Conservation (phyloP, 2,797 vertebrate genomes). For the Orestias chungarensis region DNA sequence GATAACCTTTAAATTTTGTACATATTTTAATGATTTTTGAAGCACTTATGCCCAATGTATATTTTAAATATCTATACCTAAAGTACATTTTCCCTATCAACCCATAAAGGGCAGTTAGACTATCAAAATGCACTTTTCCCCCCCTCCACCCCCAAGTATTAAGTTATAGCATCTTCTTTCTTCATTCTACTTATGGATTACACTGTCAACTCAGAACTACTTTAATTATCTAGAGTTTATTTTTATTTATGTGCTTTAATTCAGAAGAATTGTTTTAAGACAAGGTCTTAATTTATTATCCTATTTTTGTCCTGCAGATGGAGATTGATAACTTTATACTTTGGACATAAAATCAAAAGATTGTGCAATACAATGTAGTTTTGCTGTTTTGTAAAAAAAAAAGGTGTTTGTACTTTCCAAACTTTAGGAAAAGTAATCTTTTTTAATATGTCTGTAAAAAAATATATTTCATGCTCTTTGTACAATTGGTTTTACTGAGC, state of each 20-base stretch:
- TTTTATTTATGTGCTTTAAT: constrained; percentile 81
- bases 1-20: constrained; percentile 71
- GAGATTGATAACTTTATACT: constrained; percentile 86
- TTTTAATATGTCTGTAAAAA: constrained; percentile 75
- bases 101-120: constrained; percentile 61
- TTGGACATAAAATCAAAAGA: constrained; percentile 91
- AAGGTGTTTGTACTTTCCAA: constrained; percentile 89
- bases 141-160: constrained; percentile 71
- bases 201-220: constrained; percentile 74
- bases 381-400: constrained; percentile 94
- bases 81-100: constrained; percentile 44
- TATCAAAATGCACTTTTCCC: constrained; percentile 77
- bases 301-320: constrained; percentile 75
- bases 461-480: constrained; percentile 81
- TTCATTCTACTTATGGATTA: constrained; percentile 54
- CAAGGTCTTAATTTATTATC: constrained; percentile 83
- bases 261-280: constrained; percentile 76
- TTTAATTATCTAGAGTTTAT: constrained; percentile 77
- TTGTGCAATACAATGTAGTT: constrained; percentile 96
- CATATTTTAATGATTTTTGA: constrained; percentile 68
- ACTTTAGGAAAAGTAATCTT: constrained; percentile 75
- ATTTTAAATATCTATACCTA: constrained; percentile 74
- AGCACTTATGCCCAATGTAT: constrained; percentile 73
- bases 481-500: constrained; percentile 79
- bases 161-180: no score